phyloP scores from a whole-genome alignment of 2,888 invertebrate species.

The Cosmopolites sordidus region DNA sequence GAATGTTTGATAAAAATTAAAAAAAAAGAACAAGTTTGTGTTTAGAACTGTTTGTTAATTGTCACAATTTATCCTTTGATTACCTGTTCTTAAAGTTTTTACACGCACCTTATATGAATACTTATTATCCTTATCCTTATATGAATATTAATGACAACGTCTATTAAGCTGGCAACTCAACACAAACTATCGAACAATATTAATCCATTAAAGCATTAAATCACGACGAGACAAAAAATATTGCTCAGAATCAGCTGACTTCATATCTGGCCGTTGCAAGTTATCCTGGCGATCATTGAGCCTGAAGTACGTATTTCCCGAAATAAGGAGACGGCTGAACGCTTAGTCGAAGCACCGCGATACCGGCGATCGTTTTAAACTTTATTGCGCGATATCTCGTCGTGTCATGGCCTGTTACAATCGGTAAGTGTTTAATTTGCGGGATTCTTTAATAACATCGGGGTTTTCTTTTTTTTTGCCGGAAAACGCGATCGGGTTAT shows the following conservation, averaged over 20 bases:
- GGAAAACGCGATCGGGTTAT: background rate
- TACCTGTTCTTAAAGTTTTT: too few species aligned
- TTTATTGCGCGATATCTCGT: conserved; percentile 18
- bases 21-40: too few species aligned
- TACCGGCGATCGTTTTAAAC: conserved; percentile 26
- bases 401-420: conserved; percentile 6
- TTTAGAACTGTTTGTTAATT: too few species aligned
- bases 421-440: conserved; percentile 1
- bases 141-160: too few species aligned
- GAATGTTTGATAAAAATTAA: too few species aligned
- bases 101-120: too few species aligned
- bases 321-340: conserved; percentile 39
- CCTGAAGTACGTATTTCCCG: conserved; percentile 40
- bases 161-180: too few species aligned
- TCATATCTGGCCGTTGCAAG: conserved; percentile 11
- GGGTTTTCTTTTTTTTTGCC: background rate
- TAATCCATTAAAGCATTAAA: too few species aligned
- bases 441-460: too few species aligned
- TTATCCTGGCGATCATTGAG: conserved; percentile 4
- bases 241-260: conserved; percentile 23
- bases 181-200: too few species aligned
- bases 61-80: too few species aligned
- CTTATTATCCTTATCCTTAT: too few species aligned
- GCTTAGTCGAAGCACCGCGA: conserved; percentile 40
- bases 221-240: conserved; percentile 5